Base-by-base conservation (phyloP, 2,888 invertebrate species). In the Glyphotaelius pellucidus region DNA sequence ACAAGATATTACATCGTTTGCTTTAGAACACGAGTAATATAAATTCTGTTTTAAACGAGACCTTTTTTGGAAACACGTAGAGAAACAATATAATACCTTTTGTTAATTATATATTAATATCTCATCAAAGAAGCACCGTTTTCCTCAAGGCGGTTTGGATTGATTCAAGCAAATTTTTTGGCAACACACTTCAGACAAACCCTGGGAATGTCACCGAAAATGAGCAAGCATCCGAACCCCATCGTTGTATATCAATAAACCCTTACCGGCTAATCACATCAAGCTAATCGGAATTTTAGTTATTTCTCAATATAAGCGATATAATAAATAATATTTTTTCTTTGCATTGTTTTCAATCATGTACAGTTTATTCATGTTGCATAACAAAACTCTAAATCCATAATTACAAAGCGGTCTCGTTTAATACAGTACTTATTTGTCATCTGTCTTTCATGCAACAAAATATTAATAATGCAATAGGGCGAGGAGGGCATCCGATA, bases 1-100 rank as follows among this genome's bases (percentile, higher is more conserved):
- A 92, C 89, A 90, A 92, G 91, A 92, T 91, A 91, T 92, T 91
- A 92, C 90, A 80, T 89, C 80, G 84, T 52, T 80, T 88, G 38
- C 47, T 90, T 90, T 90, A 31, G 32, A 83, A 83, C 15, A 83
- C 35, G 15, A 25, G 67, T n/a, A 67, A 67, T 67, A 9, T 67
- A 67, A 67, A 67, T 67, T 25, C 25, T 5, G 67, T 67, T 67
- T 25, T n/a, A 67, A 67, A 67, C 25, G 25, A 67, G 67, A 67
- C n/a, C 67, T 67, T 67, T 67, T 67, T 67, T 2, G 67, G 25
- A 67, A 67, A n/a, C 67, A 67, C 67, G 25, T 7, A 67, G n/a
- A 9, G 67, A 25, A n/a, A 25, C 25, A n/a, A 67, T 25, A 25
- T 2, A 25, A 67, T 67, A 2, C 67, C 1, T 4, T 19, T 5